phyloP scores from a whole-genome alignment of 1,140 invertebrate species.

The Apocrypta bakeri region DNA sequence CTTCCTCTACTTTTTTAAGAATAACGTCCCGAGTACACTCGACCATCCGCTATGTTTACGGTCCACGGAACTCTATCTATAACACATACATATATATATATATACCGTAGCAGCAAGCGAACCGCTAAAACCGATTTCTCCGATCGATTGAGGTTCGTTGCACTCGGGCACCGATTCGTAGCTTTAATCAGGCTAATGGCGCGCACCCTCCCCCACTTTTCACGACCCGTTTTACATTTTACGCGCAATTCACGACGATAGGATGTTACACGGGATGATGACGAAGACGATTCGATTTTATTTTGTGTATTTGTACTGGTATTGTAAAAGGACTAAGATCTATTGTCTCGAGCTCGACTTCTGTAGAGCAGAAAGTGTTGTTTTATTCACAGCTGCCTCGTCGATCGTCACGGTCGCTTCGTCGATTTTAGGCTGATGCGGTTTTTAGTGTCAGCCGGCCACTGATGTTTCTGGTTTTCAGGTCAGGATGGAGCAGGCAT shows the following conservation, averaged over 20 bases:
- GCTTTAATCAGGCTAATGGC: constrained; percentile 25
- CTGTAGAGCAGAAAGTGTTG: background rate
- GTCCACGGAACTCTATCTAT: background rate
- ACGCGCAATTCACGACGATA: background rate
- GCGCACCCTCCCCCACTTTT: too few species aligned
- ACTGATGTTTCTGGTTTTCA: background rate
- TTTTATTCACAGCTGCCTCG: background rate
- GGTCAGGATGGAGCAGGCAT: background rate
- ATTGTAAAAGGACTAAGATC: background rate
- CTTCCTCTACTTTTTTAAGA: too few species aligned
- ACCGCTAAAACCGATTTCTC: constrained; percentile 5
- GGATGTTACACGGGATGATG: background rate
- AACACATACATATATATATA: background rate
- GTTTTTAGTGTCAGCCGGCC: background rate
- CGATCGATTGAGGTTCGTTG: constrained; percentile 22
- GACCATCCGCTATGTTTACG: background rate
- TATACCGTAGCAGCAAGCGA: background rate
- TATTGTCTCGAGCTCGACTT: background rate
- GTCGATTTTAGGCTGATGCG: constrained; percentile 2
- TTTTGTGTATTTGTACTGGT: background rate
- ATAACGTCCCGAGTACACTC: too few species aligned
- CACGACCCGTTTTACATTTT: constrained; percentile 4
- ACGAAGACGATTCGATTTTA: background rate
- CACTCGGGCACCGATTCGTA: background rate
- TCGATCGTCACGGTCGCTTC: background rate